A percentile compares a stretch with the other conserved stretches of the same genome.
These are phyloP conservation scores for Planiliza haematocheilus DNA, from an alignment of 2,113 vertebrate species.

Conservation along the genomic window DNA sequence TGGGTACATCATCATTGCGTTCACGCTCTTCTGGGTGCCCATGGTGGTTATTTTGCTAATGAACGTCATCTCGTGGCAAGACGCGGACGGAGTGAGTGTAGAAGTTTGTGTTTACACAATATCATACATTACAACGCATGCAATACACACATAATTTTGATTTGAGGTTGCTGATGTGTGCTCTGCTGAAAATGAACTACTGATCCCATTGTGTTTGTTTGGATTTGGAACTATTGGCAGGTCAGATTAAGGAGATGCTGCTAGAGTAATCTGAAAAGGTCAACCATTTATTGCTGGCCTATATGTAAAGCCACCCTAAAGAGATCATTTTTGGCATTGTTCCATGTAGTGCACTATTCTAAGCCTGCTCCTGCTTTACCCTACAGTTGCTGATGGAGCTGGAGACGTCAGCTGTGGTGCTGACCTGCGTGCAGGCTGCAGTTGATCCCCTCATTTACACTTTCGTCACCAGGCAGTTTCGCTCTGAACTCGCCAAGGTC, in stretches of 20 bases:
- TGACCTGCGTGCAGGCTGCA: conserved; percentile 71
- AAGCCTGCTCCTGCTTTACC: neutral
- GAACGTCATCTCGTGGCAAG: conserved; percentile 40
- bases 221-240: no score
- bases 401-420: conserved; percentile 67
- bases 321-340: no score
- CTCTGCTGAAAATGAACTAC: no score
- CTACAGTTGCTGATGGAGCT: conserved; percentile 61
- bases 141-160: no score
- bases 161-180: neutral
- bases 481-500: conserved; percentile 67
- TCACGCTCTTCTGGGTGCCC: conserved; percentile 75
- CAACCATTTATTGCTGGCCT: no score
- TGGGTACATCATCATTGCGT: conserved; percentile 74
- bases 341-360: no score
- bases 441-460: conserved; percentile 79
- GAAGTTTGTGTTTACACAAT: neutral
- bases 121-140: neutral
- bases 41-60: conserved; percentile 69
- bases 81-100: conserved; percentile 56
- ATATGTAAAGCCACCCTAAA: no score
- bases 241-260: no score
- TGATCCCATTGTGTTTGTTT: no score
- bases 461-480: conserved; percentile 75
- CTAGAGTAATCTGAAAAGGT: no score